Base-by-base conservation (phyloP, 2,888 invertebrate genomes). In the Meghimatium bilineatum region DNA sequence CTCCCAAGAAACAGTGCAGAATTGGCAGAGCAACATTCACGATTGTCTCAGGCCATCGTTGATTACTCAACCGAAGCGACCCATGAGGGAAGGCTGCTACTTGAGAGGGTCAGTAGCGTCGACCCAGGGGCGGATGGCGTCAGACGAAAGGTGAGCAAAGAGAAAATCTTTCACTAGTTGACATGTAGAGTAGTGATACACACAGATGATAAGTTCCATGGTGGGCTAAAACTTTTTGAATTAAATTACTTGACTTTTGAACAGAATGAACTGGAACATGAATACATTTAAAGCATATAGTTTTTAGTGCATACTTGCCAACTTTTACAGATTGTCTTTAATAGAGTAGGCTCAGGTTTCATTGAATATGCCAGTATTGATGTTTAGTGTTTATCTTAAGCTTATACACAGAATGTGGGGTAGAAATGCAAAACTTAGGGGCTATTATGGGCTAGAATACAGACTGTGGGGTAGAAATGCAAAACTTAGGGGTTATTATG, bases 61-160 rank as follows among this genome's bases (percentile, higher is more conserved):
- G 96, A 96, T 86, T 95, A 96, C 52, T 96, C 96, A 52, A 94
- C 95, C 82, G 95, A 95, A 83, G 96, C 96, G 76, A 94, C 97
- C 79, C 95, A 95, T 74, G 95, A 96, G 91, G 97, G 97, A 85
- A 96, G 96, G 91, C 94, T 95, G 88, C 95, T 97, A 87, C 94
- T 97, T 72, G 96, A 96, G 91, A 95, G 95, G 87, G 95, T 96
- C 89, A 94, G 94, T 88, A 94, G 93, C 90, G 92, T 95, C 95
- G 91, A 95, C 90, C 95, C 95, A 49, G 96, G 96, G 88, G 95
- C 96, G 69, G 95, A 96, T 90, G 94, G 94, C 87, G 92, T 94
- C 80, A 92, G 91, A 88, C 91, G 89, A 90, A 93, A 91, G 92
- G 94, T 94, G 87, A 89, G 88, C 87, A n/a, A 3, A 32, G 32